Evolutionary conservation across 2,797 vertebrate genomes (phyloP).

Genomic region (Oryzias sinensis): DNA sequence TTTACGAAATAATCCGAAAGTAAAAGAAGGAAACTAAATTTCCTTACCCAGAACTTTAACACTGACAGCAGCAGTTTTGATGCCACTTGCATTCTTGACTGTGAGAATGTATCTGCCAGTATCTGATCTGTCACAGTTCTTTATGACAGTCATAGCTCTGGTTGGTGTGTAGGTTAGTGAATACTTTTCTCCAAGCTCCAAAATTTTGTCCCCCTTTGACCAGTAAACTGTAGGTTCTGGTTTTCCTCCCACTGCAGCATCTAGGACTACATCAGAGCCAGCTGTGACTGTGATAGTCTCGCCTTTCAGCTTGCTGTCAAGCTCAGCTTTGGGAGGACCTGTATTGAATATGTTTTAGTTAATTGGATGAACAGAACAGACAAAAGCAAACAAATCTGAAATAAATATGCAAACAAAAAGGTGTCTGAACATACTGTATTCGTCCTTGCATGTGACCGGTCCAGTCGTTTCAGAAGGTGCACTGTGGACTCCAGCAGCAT

Average conservation of each 20-base stretch:
- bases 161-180: constrained; percentile 95
- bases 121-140: constrained; percentile 93
- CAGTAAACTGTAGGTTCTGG: constrained; percentile 98
- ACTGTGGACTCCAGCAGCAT: constrained; percentile 92
- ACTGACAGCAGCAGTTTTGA: constrained; percentile 86
- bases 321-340: constrained; percentile 95
- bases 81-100: constrained; percentile 92
- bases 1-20: no score
- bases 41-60: constrained; percentile 96
- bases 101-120: constrained; percentile 92
- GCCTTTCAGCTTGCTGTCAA: constrained; percentile 89
- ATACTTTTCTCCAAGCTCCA: constrained; percentile 93
- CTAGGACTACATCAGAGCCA: constrained; percentile 94
- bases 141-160: constrained; percentile 93
- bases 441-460: constrained; percentile 92
- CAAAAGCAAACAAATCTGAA: not conserved
- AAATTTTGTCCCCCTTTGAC: constrained; percentile 92
- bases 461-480: constrained; percentile 91
- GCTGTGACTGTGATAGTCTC: constrained; percentile 88
- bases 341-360: constrained; percentile 11
- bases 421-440: constrained; percentile 87
- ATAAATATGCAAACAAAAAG: not conserved
- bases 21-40: no score
- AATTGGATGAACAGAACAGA: not conserved
- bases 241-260: constrained; percentile 94